A percentile compares a stretch with the other conserved stretches of the same genome.
Conservation (phyloP, 1,140 invertebrate genomes). For the Sarcophaga bullata region DNA sequence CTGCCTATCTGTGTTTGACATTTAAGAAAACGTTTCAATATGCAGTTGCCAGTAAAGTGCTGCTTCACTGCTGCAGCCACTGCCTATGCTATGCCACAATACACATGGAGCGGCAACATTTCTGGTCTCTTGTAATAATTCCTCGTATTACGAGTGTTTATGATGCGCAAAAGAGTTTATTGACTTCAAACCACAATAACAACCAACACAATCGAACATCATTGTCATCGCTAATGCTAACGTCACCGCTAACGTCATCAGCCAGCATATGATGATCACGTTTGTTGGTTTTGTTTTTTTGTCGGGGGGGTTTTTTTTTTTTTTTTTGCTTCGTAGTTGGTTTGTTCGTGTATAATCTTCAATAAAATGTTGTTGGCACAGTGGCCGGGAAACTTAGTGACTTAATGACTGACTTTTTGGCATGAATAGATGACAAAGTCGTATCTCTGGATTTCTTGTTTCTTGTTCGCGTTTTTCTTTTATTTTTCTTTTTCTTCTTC, state of each 20-base stretch:
- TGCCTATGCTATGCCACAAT: neutral
- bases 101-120: neutral
- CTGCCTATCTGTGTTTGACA: neutral
- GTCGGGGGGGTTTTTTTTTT: too few species aligned
- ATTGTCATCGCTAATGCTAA: conserved; percentile 2
- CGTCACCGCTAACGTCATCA: conserved; percentile 6
- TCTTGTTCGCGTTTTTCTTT: neutral
- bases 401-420: conserved; percentile 41
- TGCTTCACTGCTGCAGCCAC: neutral
- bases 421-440: conserved; percentile 33
- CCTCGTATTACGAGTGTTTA: neutral
- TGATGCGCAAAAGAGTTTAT: conserved; percentile 39
- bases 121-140: neutral
- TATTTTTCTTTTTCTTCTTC: neutral
- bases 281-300: neutral
- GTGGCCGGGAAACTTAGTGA: conserved; percentile 39
- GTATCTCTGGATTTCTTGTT: neutral
- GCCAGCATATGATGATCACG: conserved; percentile 15
- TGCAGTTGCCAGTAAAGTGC: neutral
- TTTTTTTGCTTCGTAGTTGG: neutral
- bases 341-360: neutral
- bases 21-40: neutral
- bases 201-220: neutral
- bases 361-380: conserved; percentile 39
- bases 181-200: conserved; percentile 2